phyloP scores from a whole-genome alignment of 2,888 invertebrate genomes.

The Marronus borbonicus region DNA sequence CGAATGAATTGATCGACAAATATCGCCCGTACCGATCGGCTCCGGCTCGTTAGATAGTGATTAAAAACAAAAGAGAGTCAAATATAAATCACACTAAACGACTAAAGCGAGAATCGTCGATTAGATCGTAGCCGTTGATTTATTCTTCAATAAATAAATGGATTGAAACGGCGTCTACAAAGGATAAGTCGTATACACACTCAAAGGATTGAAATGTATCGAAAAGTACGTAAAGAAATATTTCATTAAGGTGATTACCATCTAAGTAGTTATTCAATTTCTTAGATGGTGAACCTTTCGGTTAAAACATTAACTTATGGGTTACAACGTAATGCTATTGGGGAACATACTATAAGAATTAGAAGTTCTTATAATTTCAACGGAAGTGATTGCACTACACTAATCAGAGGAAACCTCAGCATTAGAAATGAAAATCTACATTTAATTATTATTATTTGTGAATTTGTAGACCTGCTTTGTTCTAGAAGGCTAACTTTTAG shows the following conservation, averaged over 20 bases:
- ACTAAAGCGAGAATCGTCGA: slow-evolving; percentile 36
- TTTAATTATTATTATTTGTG: too few relatives aligned
- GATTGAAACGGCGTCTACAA: neutral
- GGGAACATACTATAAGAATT: too few relatives aligned
- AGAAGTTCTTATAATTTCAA: too few relatives aligned
- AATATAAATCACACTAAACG: slow-evolving; percentile 48
- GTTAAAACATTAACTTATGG: too few relatives aligned
- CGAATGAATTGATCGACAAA: slow-evolving; percentile 49
- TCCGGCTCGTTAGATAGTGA: slow-evolving; percentile 27
- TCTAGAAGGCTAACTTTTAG: too few relatives aligned
- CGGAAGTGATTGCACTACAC: too few relatives aligned
- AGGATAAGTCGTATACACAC: neutral
- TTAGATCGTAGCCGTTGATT: slow-evolving; percentile 42
- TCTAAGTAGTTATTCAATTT: too few relatives aligned
- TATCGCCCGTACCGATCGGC: slow-evolving; percentile 41
- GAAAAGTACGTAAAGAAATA: neutral
- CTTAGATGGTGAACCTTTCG: too few relatives aligned
- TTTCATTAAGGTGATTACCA: neutral
- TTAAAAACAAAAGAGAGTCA: slow-evolving; percentile 46
- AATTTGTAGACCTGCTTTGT: too few relatives aligned
- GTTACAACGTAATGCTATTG: too few relatives aligned
- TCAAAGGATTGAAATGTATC: neutral
- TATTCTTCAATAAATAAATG: slow-evolving; percentile 43
- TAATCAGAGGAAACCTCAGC: too few relatives aligned
- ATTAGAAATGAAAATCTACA: too few relatives aligned